Percentiles rank a stretch among this genome's conserved stretches.
phyloP scores from a whole-genome alignment of 1,140 invertebrate species.

The Zaprionus ornatus region DNA sequence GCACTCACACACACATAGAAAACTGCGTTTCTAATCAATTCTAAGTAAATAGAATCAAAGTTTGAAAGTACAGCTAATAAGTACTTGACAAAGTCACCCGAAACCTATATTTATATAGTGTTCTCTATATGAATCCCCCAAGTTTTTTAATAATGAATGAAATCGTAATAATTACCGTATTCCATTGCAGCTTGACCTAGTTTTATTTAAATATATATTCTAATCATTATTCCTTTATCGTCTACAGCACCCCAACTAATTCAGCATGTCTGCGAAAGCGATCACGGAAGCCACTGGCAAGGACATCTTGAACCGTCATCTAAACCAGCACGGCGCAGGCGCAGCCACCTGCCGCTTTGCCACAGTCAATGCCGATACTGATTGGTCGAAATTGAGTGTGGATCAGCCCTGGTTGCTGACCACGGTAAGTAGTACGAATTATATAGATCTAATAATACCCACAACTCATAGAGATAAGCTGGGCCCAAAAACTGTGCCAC shows the following conservation, averaged over 20 bases:
- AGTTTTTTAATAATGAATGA: neutral
- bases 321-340: slow-evolving; percentile 88
- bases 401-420: slow-evolving; percentile 95
- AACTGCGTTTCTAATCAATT: slow-evolving; percentile 61
- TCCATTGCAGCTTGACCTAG: neutral
- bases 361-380: slow-evolving; percentile 90
- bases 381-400: slow-evolving; percentile 90
- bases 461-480: slow-evolving; percentile 14
- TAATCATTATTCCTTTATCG: neutral
- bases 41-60: slow-evolving; percentile 78
- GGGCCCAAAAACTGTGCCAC: slow-evolving; percentile 19
- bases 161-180: neutral
- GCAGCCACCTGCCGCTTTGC: slow-evolving; percentile 93
- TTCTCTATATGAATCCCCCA: neutral
- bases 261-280: slow-evolving; percentile 97
- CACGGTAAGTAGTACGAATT: slow-evolving; percentile 85
- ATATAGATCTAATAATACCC: slow-evolving; percentile 14
- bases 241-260: slow-evolving; percentile 39
- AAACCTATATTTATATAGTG: slow-evolving; percentile 20
- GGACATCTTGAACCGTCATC: slow-evolving; percentile 94
- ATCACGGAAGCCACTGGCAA: slow-evolving; percentile 98
- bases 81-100: slow-evolving; percentile 39
- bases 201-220: neutral
- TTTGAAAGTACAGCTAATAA: slow-evolving; percentile 67
- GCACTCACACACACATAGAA: slow-evolving; percentile 38